Evolutionary conservation across 2,113 vertebrate genomes (phyloP).

Genomic region (Urocitellus parryii): DNA sequence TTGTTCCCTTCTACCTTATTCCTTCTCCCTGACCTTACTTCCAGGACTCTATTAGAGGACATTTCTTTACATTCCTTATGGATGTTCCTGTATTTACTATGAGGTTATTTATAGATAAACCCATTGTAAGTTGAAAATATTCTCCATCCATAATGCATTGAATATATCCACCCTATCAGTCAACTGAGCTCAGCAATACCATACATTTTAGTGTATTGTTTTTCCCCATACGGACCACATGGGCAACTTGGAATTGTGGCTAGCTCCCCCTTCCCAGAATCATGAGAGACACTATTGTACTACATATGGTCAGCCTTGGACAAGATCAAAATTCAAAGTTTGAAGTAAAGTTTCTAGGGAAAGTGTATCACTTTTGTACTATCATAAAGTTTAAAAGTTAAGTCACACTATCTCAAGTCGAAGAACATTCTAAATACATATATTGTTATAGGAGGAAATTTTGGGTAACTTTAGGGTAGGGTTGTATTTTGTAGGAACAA

Average conservation of each 20-base stretch:
- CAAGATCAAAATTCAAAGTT: background rate
- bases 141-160: too few species aligned
- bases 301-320: too few species aligned
- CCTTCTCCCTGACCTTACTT: background rate
- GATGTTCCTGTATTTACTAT: background rate
- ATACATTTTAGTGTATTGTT: too few species aligned
- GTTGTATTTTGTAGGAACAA: background rate
- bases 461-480: background rate
- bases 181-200: background rate
- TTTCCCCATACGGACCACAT: background rate
- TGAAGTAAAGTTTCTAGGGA: background rate
- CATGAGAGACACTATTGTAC: fast-evolving
- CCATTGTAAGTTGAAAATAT: background rate
- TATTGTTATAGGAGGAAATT: background rate
- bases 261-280: background rate
- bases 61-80: background rate
- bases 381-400: background rate
- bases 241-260: background rate
- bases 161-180: too few species aligned
- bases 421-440: background rate
- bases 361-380: background rate
- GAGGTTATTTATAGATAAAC: background rate
- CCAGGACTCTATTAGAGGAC: background rate
- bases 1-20: background rate
- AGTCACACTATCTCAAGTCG: background rate